Percentiles rank a stretch among this genome's conserved stretches.
Conservation (phyloP, 64 coral and sea anemone species). For the Montipora efflorescens region DNA sequence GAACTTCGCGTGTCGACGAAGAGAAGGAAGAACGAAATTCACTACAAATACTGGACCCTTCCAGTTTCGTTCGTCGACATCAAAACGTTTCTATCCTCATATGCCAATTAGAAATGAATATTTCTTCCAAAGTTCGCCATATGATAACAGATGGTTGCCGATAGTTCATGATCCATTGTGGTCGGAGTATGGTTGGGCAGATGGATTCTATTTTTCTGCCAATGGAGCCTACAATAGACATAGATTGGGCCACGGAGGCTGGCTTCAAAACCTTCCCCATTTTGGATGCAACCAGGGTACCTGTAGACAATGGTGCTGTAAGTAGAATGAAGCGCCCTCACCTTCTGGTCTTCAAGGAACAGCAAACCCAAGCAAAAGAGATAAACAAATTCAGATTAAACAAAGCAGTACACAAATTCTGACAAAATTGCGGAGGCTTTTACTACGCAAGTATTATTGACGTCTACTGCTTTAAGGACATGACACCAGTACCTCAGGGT, state of each 20-base stretch:
- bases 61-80: neutral
- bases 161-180: neutral
- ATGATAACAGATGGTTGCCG: neutral
- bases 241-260: neutral
- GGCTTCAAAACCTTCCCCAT: neutral
- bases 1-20: neutral
- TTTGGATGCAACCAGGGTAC: too few species aligned
- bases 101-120: neutral
- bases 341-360: too few species aligned
- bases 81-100: neutral
- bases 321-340: neutral
- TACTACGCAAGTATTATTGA: too few species aligned
- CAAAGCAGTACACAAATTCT: too few species aligned
- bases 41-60: neutral
- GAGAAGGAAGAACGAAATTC: neutral
- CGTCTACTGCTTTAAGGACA: too few species aligned
- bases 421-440: too few species aligned
- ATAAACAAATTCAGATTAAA: too few species aligned
- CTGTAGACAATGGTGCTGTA: neutral
- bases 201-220: neutral
- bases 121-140: neutral
- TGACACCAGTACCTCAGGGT: too few species aligned
- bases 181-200: slow-evolving; percentile 3
- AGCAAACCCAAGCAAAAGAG: too few species aligned
- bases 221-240: neutral